Evolutionary conservation across 2,888 invertebrate genomes (phyloP).

Genomic region (Leucoptera coffeella): DNA sequence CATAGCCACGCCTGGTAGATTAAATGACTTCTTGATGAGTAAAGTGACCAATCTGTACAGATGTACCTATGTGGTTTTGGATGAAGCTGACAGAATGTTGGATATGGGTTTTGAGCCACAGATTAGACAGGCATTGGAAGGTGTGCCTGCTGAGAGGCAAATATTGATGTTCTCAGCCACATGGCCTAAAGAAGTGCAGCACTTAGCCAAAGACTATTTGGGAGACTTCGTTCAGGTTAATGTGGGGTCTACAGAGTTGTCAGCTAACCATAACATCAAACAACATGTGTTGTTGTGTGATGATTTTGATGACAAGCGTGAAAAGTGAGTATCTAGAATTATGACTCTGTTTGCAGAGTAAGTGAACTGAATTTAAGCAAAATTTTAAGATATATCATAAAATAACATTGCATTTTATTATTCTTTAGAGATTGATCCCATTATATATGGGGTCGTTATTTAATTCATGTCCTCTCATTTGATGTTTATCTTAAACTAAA

Average conservation of each 20-base stretch:
- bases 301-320: too few species aligned
- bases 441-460: too few species aligned
- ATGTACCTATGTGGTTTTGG: conserved; percentile 78
- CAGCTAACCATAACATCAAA: conserved; percentile 85
- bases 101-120: conserved; percentile 98
- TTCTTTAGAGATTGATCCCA: too few species aligned
- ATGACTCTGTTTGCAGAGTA: too few species aligned
- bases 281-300: conserved; percentile 80
- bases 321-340: too few species aligned
- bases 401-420: too few species aligned
- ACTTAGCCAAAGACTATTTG: conserved; percentile 86
- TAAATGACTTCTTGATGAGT: conserved; percentile 74
- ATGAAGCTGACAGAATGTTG: conserved; percentile 91
- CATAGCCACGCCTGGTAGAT: conserved; percentile 82
- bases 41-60: conserved; percentile 64
- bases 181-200: conserved; percentile 93
- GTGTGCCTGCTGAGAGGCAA: conserved; percentile 87
- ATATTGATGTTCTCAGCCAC: conserved; percentile 98
- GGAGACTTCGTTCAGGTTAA: conserved; percentile 87
- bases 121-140: conserved; percentile 84
- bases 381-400: too few species aligned
- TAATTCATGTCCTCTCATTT: too few species aligned
- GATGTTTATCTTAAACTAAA: too few species aligned
- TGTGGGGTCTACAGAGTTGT: conserved; percentile 79
- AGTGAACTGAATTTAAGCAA: too few species aligned